phyloP scores from a whole-genome alignment of 2,888 invertebrate species.

The Polymixis flavicincta region DNA sequence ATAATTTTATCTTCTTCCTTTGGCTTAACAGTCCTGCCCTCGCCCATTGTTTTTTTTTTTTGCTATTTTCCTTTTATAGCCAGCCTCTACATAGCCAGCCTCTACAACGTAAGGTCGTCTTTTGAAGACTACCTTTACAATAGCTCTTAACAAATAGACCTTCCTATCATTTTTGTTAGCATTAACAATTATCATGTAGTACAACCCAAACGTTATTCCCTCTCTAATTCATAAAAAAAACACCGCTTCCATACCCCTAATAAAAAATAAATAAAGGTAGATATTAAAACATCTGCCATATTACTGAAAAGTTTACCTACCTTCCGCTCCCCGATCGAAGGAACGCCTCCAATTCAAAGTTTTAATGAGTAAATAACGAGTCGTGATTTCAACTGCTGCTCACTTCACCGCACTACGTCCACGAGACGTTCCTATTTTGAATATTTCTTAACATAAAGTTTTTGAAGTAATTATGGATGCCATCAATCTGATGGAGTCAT shows the following conservation, averaged over 20 bases:
- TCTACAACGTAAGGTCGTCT: too few species aligned
- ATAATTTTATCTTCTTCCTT: too few species aligned
- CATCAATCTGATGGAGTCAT: conserved; percentile 52
- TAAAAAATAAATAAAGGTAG: conserved; percentile 71
- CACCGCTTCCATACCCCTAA: conserved; percentile 9
- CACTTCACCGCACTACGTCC: conserved; percentile 74
- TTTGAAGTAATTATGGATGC: conserved; percentile 63
- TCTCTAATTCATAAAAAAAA: conserved; percentile 3
- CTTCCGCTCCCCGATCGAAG: conserved; percentile 71
- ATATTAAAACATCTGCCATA: conserved; percentile 73
- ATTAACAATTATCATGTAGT: too few species aligned
- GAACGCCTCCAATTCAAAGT: conserved; percentile 84
- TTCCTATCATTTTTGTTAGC: too few species aligned
- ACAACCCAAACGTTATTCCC: background rate
- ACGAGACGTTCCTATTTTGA: conserved; percentile 55
- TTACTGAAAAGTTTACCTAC: conserved; percentile 80
- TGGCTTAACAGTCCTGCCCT: too few species aligned
- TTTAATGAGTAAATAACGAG: conserved; percentile 89
- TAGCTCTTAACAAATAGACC: too few species aligned
- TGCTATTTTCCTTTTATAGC: too few species aligned
- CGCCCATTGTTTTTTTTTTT: too few species aligned
- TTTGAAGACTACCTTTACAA: too few species aligned
- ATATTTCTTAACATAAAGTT: conserved; percentile 62
- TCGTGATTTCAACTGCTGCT: conserved; percentile 79
- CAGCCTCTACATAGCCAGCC: too few species aligned